A percentile compares a stretch with the other conserved stretches of the same genome.
phyloP scores from a whole-genome alignment of 2,797 vertebrate genomes.

The Pipistrellus pygmaeus region DNA sequence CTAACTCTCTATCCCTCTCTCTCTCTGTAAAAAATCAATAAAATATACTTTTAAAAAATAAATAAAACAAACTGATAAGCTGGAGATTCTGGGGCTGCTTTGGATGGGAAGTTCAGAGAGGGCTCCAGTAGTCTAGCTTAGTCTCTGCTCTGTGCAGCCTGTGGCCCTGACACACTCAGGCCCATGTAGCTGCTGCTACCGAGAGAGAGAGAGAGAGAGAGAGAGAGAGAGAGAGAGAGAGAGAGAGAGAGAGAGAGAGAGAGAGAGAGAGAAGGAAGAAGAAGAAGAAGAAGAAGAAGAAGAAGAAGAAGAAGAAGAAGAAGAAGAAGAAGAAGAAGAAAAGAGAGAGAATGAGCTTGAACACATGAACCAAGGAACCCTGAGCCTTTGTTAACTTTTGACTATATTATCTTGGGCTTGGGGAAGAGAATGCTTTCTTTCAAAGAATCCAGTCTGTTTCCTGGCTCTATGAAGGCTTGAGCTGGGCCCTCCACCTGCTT shows the following conservation, averaged over 20 bases:
- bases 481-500: neutral
- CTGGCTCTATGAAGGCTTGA: neutral
- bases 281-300: too few relatives aligned
- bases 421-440: neutral
- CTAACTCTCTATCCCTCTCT: too few relatives aligned
- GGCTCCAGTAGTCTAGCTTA: neutral
- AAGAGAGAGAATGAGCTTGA: neutral
- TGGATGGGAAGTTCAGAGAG: neutral
- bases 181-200: neutral
- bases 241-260: too few relatives aligned
- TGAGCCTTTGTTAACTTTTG: neutral
- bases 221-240: too few relatives aligned
- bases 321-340: too few relatives aligned
- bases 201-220: neutral
- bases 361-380: neutral
- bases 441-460: neutral
- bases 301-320: too few relatives aligned
- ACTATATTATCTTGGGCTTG: neutral
- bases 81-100: neutral
- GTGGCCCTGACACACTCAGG: neutral
- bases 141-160: neutral
- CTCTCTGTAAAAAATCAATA: too few relatives aligned
- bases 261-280: too few relatives aligned
- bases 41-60: too few relatives aligned
- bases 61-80: neutral